Evolutionary conservation across 2,797 vertebrate species (phyloP).

Genomic region (Brotula barbata): DNA sequence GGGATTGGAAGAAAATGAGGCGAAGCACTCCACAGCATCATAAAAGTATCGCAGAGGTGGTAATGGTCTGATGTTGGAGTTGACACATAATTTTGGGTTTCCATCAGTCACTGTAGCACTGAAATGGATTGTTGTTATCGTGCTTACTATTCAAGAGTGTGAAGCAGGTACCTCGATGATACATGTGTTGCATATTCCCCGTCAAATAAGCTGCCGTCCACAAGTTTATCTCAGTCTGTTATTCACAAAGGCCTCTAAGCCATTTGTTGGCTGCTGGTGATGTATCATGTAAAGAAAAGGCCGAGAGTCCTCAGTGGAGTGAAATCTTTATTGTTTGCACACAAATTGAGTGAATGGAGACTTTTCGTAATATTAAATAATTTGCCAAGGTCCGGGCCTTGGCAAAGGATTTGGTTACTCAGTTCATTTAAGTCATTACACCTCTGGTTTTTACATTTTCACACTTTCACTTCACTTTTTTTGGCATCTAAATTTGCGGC

Average conservation of each 20-base stretch:
- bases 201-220: constrained; percentile 23
- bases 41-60: too few relatives aligned
- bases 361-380: too few relatives aligned
- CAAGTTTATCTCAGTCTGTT: constrained; percentile 34
- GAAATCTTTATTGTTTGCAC: not conserved
- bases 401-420: not conserved
- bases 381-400: too few relatives aligned
- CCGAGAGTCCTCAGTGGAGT: constrained; percentile 5
- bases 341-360: too few relatives aligned
- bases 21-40: too few relatives aligned
- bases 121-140: constrained; percentile 11
- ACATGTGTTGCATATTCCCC: constrained; percentile 11
- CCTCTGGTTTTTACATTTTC: too few relatives aligned
- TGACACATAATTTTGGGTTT: constrained; percentile 10
- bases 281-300: constrained; percentile 8
- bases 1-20: too few relatives aligned
- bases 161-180: too few relatives aligned
- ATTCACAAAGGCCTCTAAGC: constrained; percentile 38
- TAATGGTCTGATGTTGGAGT: too few relatives aligned
- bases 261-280: constrained; percentile 27
- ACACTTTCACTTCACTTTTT: too few relatives aligned
- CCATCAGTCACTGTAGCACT: constrained; percentile 2
- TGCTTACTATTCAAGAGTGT: constrained; percentile 61
- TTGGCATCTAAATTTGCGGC: too few relatives aligned
- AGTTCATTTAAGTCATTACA: constrained; percentile 36